Conservation (phyloP, 1,140 invertebrate species). For the Trachelipus rathkii region DNA sequence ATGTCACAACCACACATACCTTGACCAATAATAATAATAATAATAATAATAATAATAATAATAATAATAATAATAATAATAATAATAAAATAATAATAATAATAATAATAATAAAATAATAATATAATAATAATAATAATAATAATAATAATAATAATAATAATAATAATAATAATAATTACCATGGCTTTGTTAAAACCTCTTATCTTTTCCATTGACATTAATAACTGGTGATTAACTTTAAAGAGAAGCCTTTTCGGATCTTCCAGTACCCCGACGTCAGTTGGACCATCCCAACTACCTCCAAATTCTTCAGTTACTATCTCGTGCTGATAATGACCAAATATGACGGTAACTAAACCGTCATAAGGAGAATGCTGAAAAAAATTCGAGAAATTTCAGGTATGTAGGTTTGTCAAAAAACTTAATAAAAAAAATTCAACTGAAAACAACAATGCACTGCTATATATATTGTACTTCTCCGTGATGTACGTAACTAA, state of each 20-base stretch:
- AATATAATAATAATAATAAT: no score
- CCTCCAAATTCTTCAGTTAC: constrained; percentile 48
- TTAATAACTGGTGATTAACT: constrained; percentile 36
- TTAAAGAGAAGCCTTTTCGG: constrained; percentile 39
- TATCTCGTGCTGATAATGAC: constrained; percentile 47
- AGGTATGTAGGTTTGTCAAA: no score
- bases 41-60: no score
- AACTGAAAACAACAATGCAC: no score
- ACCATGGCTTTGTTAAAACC: constrained; percentile 26
- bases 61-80: no score
- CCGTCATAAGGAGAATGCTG: constrained; percentile 59
- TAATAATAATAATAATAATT: constrained; percentile 17
- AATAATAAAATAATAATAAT: no score
- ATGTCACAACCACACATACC: no score
- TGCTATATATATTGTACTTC: no score
- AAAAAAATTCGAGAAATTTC: constrained; percentile 8
- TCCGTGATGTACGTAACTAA: no score
- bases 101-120: no score
- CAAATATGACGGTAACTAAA: constrained; percentile 54
- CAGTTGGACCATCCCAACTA: constrained; percentile 44
- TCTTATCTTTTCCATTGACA: constrained; percentile 29
- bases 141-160: constrained; percentile 47
- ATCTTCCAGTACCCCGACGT: constrained; percentile 17
- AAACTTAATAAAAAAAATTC: no score
- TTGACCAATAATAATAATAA: no score